Conservation (phyloP, 2,888 invertebrate genomes). For the Rutpela maculata region DNA sequence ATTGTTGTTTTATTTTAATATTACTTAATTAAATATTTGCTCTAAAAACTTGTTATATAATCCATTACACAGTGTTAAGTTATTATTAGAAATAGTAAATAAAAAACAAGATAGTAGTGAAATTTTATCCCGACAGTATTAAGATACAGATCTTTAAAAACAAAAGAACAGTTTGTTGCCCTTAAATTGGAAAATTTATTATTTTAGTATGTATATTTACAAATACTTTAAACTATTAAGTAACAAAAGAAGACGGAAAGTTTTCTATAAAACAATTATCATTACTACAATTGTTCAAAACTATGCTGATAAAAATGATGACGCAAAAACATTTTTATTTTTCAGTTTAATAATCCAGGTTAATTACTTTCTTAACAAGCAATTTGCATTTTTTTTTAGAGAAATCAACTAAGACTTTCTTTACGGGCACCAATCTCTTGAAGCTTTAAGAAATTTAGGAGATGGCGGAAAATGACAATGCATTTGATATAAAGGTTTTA, state of each 20-base stretch:
- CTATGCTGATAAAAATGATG: not conserved
- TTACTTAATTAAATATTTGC: not conserved
- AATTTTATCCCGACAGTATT: constrained; percentile 15
- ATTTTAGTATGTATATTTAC: not conserved
- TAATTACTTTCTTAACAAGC: not conserved
- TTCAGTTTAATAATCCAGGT: not conserved
- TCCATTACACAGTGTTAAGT: not conserved
- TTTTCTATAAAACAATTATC: not conserved
- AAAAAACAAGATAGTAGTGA: constrained; percentile 11
- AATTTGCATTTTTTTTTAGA: not conserved
- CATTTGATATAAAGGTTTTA: too few species aligned
- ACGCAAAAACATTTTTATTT: not conserved
- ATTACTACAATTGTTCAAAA: not conserved
- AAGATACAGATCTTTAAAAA: constrained; percentile 4
- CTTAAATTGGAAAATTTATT: constrained; percentile 32
- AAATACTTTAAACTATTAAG: constrained; percentile 6
- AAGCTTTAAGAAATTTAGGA: too few species aligned
- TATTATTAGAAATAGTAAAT: not conserved
- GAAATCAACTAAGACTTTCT: too few species aligned
- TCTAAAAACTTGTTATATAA: not conserved
- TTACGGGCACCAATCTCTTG: too few species aligned
- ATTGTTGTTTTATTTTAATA: constrained; percentile 28
- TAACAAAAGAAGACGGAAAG: constrained; percentile 7
- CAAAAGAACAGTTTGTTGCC: constrained; percentile 24
- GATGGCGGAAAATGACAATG: too few species aligned